Base-by-base conservation (phyloP, 2,797 vertebrate species). In the Eupleurogrammus muticus region DNA sequence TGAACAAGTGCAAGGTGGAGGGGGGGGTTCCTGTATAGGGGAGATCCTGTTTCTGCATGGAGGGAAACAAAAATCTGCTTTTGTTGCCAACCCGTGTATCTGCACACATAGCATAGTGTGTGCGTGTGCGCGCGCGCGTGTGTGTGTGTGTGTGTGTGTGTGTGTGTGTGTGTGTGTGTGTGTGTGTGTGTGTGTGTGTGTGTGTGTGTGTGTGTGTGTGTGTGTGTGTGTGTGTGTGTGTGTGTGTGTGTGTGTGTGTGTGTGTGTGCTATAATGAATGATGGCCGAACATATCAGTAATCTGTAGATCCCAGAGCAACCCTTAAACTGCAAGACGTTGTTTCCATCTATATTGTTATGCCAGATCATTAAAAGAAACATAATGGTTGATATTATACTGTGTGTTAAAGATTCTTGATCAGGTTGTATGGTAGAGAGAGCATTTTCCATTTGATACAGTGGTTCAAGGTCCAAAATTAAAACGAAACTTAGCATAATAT, bases 1-100 rank as follows among this genome's bases (percentile, higher is more conserved):
- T 71, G 60, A 68, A 64, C 53, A 73, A 66, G 62, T 40, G 53
- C 2, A n/a, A n/a, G n/a, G n/a, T n/a, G n/a, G n/a, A n/a, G n/a
- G n/a, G n/a, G n/a, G 59, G 62, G 54, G 36, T 64, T 65, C 32
- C 46, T 62, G 52, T 56, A 14, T 20, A n/a, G 7, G 46, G 19
- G 50, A 71, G 40, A 56, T 23, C 56, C 46, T 47, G 13, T 77
- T 55, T 77, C 56, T 67, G 42, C 13, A 0, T n/a, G 13, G 11
- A 66, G 52, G 50, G 19, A 49, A 35, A 38, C 13, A 23, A 20
- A 17, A 48, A 34, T 24, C 4, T 53, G 16, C 34, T 50, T 53
- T n/a, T n/a, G n/a, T n/a, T n/a, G n/a, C n/a, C n/a, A n/a, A n/a
- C n/a, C n/a, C n/a, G n/a, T n/a, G n/a, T 12, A 2, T 17, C 13